Evolutionary conservation across 2,797 vertebrate species (phyloP).

Genomic region (Xenentodon cancila): DNA sequence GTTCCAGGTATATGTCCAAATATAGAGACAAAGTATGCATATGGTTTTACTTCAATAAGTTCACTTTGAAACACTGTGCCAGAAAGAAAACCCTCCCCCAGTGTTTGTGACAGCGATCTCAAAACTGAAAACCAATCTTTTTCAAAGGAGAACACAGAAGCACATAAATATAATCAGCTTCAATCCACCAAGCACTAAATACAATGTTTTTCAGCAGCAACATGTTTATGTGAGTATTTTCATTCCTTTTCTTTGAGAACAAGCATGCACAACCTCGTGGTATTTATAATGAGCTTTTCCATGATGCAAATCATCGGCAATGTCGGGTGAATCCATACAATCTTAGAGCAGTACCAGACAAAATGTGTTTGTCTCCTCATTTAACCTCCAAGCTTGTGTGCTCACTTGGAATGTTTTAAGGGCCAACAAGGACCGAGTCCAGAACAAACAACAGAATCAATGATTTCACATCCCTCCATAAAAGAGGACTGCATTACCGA

Average conservation of each 20-base stretch:
- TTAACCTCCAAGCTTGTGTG: conserved; percentile 25
- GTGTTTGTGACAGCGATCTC: no score
- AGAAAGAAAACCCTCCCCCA: no score
- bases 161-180: conserved; percentile 36
- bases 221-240: conserved; percentile 45
- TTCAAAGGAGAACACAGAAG: not conserved
- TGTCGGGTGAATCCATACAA: conserved; percentile 12
- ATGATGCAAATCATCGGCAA: conserved; percentile 28
- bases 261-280: conserved; percentile 11
- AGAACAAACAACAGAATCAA: conserved; percentile 52
- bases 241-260: conserved; percentile 29
- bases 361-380: conserved; percentile 21
- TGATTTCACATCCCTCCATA: conserved; percentile 38
- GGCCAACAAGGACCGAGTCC: conserved; percentile 11
- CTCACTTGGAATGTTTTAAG: conserved; percentile 31
- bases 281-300: conserved; percentile 40
- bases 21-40: conserved; percentile 33
- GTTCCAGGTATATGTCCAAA: conserved; percentile 46
- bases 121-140: no score
- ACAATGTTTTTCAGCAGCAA: conserved; percentile 63
- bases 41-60: conserved; percentile 39
- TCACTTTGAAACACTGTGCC: conserved; percentile 40
- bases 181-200: conserved; percentile 50
- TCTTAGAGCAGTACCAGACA: conserved; percentile 15
- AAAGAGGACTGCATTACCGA: conserved; percentile 32